phyloP scores from a whole-genome alignment of 2,797 vertebrate species.

The Rhadinocentrus ornatus region DNA sequence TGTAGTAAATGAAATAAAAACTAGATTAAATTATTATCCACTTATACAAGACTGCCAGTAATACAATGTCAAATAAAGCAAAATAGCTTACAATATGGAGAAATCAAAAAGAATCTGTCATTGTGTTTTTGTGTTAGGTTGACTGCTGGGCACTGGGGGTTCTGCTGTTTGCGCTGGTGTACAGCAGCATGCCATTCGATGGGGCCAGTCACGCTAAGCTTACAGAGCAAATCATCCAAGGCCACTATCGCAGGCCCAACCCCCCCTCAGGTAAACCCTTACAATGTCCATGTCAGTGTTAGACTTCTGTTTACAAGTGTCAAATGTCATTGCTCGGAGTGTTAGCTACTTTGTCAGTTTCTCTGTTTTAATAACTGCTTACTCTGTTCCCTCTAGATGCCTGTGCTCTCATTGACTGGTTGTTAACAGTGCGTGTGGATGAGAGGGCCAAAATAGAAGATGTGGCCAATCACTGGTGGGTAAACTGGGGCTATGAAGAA shows the following conservation, averaged over 20 bases:
- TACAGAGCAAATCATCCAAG: slow-evolving; percentile 85
- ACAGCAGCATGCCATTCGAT: slow-evolving; percentile 89
- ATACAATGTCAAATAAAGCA: neutral
- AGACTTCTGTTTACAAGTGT: neutral
- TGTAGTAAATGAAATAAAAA: neutral
- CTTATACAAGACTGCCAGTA: neutral
- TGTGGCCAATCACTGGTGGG: slow-evolving; percentile 91
- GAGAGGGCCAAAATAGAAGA: slow-evolving; percentile 87
- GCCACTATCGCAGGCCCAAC: slow-evolving; percentile 82
- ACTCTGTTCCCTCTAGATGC: slow-evolving; percentile 78
- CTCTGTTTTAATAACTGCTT: slow-evolving; percentile 30
- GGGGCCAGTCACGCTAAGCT: slow-evolving; percentile 80
- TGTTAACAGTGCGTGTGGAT: slow-evolving; percentile 83
- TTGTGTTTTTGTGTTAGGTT: slow-evolving; percentile 75
- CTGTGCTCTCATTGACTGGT: slow-evolving; percentile 87
- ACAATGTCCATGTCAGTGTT: neutral
- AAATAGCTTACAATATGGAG: neutral
- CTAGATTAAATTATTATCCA: neutral
- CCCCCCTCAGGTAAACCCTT: slow-evolving; percentile 81
- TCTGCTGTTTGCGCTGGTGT: slow-evolving; percentile 85
- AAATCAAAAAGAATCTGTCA: neutral
- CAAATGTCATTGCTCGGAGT: neutral
- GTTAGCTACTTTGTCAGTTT: neutral
- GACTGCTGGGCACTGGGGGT: slow-evolving; percentile 90
- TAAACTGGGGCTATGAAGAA: slow-evolving; percentile 88